These are phyloP conservation scores for Taeniopygia guttata DNA, from an alignment of 2,797 vertebrate genomes.

Conservation along the genomic window DNA sequence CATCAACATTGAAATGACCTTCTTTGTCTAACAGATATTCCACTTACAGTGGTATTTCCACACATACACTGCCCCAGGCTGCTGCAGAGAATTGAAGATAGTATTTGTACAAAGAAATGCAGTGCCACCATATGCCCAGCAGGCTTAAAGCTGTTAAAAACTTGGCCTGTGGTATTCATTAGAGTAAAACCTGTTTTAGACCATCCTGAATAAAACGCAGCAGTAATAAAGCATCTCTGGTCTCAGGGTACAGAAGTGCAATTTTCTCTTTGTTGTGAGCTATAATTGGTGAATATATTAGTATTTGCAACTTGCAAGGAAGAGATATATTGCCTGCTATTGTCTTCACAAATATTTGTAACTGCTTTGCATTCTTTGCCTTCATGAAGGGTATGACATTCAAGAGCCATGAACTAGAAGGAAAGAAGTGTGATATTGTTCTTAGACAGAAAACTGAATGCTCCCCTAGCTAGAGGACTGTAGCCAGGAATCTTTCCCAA, in stretches of 20 bases:
- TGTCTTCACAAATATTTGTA: constrained; percentile 53
- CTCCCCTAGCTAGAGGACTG: constrained; percentile 11
- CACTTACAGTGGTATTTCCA: constrained; percentile 25
- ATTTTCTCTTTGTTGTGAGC: constrained; percentile 56
- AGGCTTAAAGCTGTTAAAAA: constrained; percentile 60
- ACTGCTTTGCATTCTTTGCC: neutral
- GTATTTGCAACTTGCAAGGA: constrained; percentile 32
- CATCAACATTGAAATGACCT: constrained; percentile 39
- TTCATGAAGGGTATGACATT: constrained; percentile 42
- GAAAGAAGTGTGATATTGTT: constrained; percentile 47
- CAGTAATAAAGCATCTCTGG: constrained; percentile 41
- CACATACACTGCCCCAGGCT: neutral
- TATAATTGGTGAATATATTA: constrained; percentile 64
- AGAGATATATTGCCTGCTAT: constrained; percentile 5
- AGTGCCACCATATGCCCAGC: constrained; percentile 41
- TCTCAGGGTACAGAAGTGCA: constrained; percentile 47
- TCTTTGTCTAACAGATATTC: constrained; percentile 26
- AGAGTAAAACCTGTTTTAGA: constrained; percentile 50
- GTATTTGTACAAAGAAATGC: constrained; percentile 16
- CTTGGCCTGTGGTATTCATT: constrained; percentile 55
- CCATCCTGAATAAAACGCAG: constrained; percentile 24
- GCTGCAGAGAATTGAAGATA: constrained; percentile 37
- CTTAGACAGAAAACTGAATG: constrained; percentile 28
- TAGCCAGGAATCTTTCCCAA: constrained; percentile 32
- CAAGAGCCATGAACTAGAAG: constrained; percentile 8